Base-by-base conservation (phyloP, 2,797 vertebrate species). In the Nannoperca obscura region DNA sequence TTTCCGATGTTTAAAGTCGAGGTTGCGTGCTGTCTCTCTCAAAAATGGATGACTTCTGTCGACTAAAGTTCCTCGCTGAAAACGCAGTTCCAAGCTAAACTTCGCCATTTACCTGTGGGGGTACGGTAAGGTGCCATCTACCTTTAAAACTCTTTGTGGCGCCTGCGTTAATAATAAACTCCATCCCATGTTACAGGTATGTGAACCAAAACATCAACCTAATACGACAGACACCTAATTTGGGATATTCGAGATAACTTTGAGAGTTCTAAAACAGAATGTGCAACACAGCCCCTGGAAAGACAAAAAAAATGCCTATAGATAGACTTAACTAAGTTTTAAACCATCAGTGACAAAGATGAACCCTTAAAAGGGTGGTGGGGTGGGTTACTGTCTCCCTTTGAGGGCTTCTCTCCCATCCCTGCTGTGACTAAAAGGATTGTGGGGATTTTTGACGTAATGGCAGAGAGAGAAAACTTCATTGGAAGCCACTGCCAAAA, bases 351-450 rank as follows among this genome's bases (percentile, higher is more conserved):
- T 84, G 80, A 83, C 69, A 86, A 84, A 83, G 78, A 92, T 77
- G 58, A 87, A 91, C 75, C 83, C 70, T 73, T 72, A 81, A 88
- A 80, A 80, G 55, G 59, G 58, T 71, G 11, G 36, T 36, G 40
- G 62, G 40, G 49, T 72, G 52, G 27, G 36, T 53, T 82, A 81
- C 79, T 64, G 76, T 82, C 84, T 89, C 71, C 79, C 89, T 92
- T 80, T 91, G 76, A 92, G 92, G 87, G 83, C 65, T 88, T 92
- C 86, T 92, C 86, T 89, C 80, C 86, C 89, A 89, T 91, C 87
- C 84, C 89, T 60, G 81, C 92, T 93, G 94, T 94, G 93, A 94
- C 94, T 94, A 95, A 96, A 93, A 81, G 93, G 94, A 95, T 95
- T 94, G 82, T 86, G 80, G 84, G 80, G 82, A 88, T 86, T 88